Evolutionary conservation across 2,797 vertebrate species (phyloP), one percentile per base, ranked within the genome.

Genomic region (Bryconaethiops microstoma): DNA sequence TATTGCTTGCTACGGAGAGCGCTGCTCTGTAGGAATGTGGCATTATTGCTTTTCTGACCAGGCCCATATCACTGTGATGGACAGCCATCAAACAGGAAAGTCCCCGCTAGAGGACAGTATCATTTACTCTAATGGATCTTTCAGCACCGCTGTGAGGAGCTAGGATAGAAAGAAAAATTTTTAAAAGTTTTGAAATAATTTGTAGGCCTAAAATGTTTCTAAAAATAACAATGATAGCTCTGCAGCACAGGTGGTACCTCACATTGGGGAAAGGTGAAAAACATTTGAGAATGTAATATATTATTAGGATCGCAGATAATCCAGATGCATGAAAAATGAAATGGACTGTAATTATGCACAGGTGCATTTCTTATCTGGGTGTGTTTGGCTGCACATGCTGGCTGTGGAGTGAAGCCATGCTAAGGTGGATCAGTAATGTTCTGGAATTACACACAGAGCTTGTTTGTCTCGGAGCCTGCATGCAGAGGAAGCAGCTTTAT

Each of bases 21-120:
- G 82, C 71, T 82, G 79, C 83, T 85, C 77, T 86, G 77, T 39
- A 72, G 77, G 82, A 86, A 80, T 85, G 82, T 80, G 76, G 42
- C 79, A n/a, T 87, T 88, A 84, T 87, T 87, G 83, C 82, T 88
- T 87, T 85, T 83, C 83, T 67, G 75, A 83, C 80, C 76, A 71
- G 74, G 78, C 50, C 65, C 76, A 71, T 73, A 86, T 86, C 63
- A 63, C 72, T 59, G 25, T 84, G 80, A 77, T 75, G 71, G 80
- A 70, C 69, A 75, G 75, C 75, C 45, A 52, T 74, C 48, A 65
- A 65, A 60, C 78, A 70, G 52, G 77, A 78, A 72, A 80, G 65
- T 80, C 77, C 21, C n/a, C 76, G 75, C 67, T 82, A 69, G 60
- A 71, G 76, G 64, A 72, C 74, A 48, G 73, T 77, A 73, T 76